Evolutionary conservation across 2,888 invertebrate genomes (phyloP), one percentile per base, ranked within the genome.

Genomic region (Chalcosyrphus nemorum): DNA sequence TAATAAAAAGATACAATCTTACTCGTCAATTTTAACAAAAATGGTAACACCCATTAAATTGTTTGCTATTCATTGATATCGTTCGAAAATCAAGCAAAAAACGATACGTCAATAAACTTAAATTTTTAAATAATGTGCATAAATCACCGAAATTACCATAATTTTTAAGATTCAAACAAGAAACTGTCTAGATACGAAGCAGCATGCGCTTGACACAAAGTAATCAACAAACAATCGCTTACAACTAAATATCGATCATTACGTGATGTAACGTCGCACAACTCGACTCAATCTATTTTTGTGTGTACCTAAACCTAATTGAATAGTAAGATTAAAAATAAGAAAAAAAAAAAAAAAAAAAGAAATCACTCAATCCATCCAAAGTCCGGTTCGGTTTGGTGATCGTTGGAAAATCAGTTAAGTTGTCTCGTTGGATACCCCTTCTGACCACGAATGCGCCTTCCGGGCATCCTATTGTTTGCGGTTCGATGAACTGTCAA

Each of bases 401-500:
- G 50, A 50, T 50, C 21, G 13, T 24, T 24, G 13, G 19, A 45
- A 45, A 45, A 19, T 43, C 3, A 19, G 24, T 21, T 21, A 47
- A 47, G 47, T 47, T n/a, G 21, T 24, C 4, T 47, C n/a, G n/a
- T 9, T 9, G 24, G 11, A n/a, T 5, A 24, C 21, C n/a, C n/a
- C 50, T 24, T 9, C 13, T n/a, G 24, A 43, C 7, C 43, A 4
- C 9, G 43, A 43, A 43, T 43, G 45, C 4, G n/a, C 50, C 50
- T 24, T 24, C n/a, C n/a, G 19, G 45, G 0, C 24, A 24, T 24
- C 24, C n/a, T 24, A 6, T 24, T 24, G 24, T n/a, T 13, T 9
- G 29, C 54, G 15, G 54, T 54, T 54, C 54, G 21, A 24, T 54
- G 54, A 54, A 54, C 54, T 29, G 54, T 54, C 24, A 17, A 54